phyloP scores from a whole-genome alignment of 2,888 invertebrate species.

The Tipula unca region DNA sequence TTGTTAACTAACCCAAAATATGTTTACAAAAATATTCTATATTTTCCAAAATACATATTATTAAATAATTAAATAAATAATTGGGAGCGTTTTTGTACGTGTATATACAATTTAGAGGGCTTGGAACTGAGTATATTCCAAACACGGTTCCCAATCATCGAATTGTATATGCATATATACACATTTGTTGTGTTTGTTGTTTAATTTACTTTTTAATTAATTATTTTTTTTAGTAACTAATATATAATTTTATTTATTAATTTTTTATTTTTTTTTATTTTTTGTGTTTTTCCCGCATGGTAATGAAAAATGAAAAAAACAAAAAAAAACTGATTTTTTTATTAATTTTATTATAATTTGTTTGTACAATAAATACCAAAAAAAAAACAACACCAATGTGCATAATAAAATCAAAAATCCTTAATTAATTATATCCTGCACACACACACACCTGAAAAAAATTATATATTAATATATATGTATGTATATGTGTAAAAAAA shows the following conservation, averaged over 20 bases:
- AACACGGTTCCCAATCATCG: background rate
- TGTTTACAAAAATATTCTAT: background rate
- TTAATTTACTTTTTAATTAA: background rate
- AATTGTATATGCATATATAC: background rate
- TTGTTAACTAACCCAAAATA: background rate
- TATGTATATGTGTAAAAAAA: conserved; percentile 4
- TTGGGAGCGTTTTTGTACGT: background rate
- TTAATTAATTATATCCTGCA: background rate
- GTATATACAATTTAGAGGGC: background rate
- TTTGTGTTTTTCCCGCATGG: conserved; percentile 14
- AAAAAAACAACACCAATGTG: background rate
- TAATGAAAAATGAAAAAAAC: background rate
- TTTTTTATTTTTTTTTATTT: background rate
- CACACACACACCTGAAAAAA: background rate
- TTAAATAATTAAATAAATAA: background rate
- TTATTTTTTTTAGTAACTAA: background rate
- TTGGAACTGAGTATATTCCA: background rate
- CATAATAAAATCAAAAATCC: background rate
- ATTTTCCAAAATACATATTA: background rate
- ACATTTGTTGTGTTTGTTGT: background rate
- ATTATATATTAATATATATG: background rate
- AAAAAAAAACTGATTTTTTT: background rate
- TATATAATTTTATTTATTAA: background rate
- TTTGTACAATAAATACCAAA: background rate
- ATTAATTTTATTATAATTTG: background rate